These are phyloP conservation scores for Megaleporinus macrocephalus DNA, from an alignment of 2,113 vertebrate species.

Conservation along the genomic window DNA sequence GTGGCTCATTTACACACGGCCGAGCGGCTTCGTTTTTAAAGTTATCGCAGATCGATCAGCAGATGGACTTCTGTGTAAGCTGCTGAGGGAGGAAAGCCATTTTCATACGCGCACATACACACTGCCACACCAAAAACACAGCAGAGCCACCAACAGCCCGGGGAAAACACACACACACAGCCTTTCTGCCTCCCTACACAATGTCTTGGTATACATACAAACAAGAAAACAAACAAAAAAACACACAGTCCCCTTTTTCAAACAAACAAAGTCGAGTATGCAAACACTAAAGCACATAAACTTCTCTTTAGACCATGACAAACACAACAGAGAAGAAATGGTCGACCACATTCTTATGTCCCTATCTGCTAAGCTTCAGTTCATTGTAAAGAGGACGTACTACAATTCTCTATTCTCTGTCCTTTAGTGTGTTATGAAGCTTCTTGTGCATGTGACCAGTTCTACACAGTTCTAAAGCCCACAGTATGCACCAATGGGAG, in stretches of 20 bases:
- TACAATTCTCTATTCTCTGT: no score
- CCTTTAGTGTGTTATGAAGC: no score
- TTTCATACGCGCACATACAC: slow-evolving; percentile 27
- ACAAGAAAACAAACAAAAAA: slow-evolving; percentile 11
- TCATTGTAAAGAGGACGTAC: no score
- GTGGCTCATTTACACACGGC: slow-evolving; percentile 14
- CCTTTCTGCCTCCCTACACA: no score
- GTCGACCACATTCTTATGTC: no score
- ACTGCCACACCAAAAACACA: slow-evolving; percentile 10
- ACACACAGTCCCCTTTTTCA: not conserved
- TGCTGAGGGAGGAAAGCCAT: not conserved
- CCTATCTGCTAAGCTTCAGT: no score
- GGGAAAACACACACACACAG: slow-evolving; percentile 4
- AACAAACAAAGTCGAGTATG: not conserved
- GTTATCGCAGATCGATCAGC: slow-evolving; percentile 32
- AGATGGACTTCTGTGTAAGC: slow-evolving; percentile 17
- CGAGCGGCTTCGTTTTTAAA: not conserved
- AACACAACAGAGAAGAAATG: no score
- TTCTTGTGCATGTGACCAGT: no score
- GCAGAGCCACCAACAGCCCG: slow-evolving; percentile 26
- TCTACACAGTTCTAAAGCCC: no score
- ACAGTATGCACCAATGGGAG: no score
- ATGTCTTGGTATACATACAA: not conserved
- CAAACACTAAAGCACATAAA: slow-evolving; percentile 9
- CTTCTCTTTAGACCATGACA: no score